A percentile compares a stretch with the other conserved stretches of the same genome.
These are phyloP conservation scores for Rhagophthalmus giganteus DNA, from an alignment of 2,888 invertebrate genomes.

Conservation along the genomic window DNA sequence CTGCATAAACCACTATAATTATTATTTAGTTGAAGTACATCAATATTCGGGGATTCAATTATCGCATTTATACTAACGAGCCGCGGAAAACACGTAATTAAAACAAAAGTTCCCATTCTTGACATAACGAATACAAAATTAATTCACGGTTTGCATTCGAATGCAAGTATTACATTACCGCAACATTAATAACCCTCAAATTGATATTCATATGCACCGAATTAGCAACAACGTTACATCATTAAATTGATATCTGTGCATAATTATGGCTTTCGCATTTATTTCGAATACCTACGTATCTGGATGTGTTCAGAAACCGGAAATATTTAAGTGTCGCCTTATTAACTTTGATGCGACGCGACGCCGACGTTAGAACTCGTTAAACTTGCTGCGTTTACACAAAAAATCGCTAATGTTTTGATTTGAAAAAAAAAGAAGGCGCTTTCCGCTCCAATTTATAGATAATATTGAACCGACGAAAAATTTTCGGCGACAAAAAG, in stretches of 20 bases:
- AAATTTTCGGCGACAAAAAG: no score
- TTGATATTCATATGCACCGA: conserved; percentile 24
- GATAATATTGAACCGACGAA: neutral
- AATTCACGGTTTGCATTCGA: conserved; percentile 23
- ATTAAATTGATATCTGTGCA: conserved; percentile 23
- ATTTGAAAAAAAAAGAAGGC: no score
- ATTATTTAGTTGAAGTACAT: conserved; percentile 29
- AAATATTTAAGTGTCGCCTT: neutral
- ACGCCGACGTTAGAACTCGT: no score
- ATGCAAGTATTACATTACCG: conserved; percentile 26
- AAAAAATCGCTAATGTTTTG: no score
- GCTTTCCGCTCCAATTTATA: no score
- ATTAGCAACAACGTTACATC: conserved; percentile 23
- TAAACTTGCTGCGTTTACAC: no score
- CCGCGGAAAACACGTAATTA: conserved; percentile 27
- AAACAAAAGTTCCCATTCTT: conserved; percentile 29
- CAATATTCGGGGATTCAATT: conserved; percentile 28
- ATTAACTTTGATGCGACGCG: no score
- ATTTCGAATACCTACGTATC: conserved; percentile 1
- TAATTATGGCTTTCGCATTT: conserved; percentile 15
- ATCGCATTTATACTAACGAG: conserved; percentile 29
- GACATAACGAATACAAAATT: conserved; percentile 29
- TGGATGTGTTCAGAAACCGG: neutral
- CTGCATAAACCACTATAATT: conserved; percentile 17
- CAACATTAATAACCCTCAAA: conserved; percentile 25